A percentile compares a stretch with the other conserved stretches of the same genome.
Evolutionary conservation across 2,113 vertebrate genomes (phyloP).

Genomic region (Parotia lawesii): DNA sequence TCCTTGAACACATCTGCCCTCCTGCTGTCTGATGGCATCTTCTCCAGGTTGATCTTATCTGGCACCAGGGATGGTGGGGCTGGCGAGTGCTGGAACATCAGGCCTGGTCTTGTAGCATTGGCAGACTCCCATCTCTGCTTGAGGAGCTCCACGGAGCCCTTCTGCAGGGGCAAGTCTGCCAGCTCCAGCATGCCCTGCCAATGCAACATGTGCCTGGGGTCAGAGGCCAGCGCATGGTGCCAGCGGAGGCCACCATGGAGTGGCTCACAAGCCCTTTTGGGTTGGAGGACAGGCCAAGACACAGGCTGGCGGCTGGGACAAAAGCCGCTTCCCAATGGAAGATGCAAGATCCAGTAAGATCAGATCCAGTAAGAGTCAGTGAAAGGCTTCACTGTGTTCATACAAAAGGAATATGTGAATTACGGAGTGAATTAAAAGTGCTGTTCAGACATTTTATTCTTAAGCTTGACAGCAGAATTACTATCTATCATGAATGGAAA

Average conservation of each 20-base stretch:
- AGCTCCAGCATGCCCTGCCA: slow-evolving; percentile 63
- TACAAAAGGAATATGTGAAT: neutral
- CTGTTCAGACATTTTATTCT: neutral
- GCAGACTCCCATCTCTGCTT: slow-evolving; percentile 67
- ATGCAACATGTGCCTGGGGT: neutral
- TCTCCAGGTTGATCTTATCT: neutral
- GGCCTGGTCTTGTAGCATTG: neutral
- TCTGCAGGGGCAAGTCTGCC: slow-evolving; percentile 54
- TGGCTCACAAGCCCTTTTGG: rapidly evolving
- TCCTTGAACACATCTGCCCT: slow-evolving; percentile 30
- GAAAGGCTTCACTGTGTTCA: neutral
- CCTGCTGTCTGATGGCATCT: neutral
- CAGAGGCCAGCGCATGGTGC: neutral
- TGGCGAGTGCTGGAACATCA: neutral
- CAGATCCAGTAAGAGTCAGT: neutral
- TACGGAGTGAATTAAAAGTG: neutral
- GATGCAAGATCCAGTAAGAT: neutral
- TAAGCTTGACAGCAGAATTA: neutral
- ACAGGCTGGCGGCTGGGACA: neutral
- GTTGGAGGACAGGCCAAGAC: neutral
- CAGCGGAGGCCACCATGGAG: neutral
- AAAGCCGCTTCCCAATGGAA: neutral
- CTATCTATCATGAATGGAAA: slow-evolving; percentile 4
- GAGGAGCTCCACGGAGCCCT: slow-evolving; percentile 63
- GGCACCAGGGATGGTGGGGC: neutral